Percentiles rank a stretch among this genome's conserved stretches.
phyloP scores from a whole-genome alignment of 2,113 vertebrate species.

The Heptranchias perlo region DNA sequence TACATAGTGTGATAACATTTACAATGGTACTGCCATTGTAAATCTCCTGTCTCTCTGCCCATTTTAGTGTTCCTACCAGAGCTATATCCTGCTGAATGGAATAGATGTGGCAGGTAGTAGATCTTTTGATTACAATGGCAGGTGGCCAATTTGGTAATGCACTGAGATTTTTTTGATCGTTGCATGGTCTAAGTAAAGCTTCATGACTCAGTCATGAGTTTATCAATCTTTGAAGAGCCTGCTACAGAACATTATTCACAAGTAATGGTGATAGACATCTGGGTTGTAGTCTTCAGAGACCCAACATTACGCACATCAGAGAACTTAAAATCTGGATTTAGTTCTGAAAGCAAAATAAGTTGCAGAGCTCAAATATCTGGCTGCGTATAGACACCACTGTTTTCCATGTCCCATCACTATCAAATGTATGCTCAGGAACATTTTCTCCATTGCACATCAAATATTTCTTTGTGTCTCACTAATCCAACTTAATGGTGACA shows the following conservation, averaged over 20 bases:
- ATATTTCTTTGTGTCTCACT: neutral
- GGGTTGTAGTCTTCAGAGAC: neutral
- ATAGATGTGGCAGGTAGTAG: neutral
- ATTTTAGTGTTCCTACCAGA: neutral
- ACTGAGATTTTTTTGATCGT: neutral
- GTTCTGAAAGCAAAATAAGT: neutral
- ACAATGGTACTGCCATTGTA: neutral
- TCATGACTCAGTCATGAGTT: neutral
- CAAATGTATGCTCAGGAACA: neutral
- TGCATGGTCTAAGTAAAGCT: neutral
- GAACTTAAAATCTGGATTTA: neutral
- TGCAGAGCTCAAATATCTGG: neutral
- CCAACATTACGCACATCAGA: neutral
- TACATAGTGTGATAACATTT: neutral
- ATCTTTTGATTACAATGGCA: neutral
- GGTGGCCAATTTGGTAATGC: neutral
- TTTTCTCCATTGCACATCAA: neutral
- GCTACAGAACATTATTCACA: neutral
- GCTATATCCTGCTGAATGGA: neutral
- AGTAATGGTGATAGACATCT: neutral
- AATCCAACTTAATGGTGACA: neutral
- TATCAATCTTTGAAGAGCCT: neutral
- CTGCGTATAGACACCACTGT: neutral
- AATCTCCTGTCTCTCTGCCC: neutral
- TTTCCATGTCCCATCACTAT: neutral